Conservation (phyloP, 2,888 invertebrate genomes). For the Eugnorisma glareosa region DNA sequence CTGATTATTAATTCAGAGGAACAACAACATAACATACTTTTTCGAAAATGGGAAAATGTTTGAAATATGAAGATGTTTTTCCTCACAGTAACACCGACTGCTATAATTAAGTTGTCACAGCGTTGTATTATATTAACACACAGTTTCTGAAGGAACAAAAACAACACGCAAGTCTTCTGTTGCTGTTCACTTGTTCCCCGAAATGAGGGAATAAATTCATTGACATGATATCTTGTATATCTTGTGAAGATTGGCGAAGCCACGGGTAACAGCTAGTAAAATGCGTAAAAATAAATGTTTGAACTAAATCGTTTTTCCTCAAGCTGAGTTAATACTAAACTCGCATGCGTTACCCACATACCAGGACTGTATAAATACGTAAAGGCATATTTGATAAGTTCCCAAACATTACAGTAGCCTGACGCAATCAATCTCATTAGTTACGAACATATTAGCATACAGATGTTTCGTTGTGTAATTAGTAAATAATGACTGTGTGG, state of each 20-base stretch:
- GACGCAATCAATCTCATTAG: slow-evolving; percentile 8
- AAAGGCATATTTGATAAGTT: slow-evolving; percentile 2
- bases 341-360: not conserved
- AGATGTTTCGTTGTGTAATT: slow-evolving; percentile 3
- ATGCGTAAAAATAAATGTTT: too few relatives aligned
- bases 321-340: not conserved
- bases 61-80: not conserved
- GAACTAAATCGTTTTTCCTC: not conserved
- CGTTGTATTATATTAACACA: not conserved
- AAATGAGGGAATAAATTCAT: not conserved
- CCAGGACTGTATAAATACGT: not conserved
- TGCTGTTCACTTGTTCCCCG: not conserved
- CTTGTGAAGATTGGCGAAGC: not conserved
- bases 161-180: not conserved
- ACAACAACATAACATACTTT: not conserved
- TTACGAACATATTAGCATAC: slow-evolving; percentile 4
- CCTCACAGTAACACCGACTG: not conserved
- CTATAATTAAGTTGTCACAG: not conserved
- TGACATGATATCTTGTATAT: not conserved
- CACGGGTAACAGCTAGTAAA: not conserved
- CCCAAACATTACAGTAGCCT: not conserved
- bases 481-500: not conserved
- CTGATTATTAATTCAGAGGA: not conserved
- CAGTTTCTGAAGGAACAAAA: not conserved
- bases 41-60: not conserved